phyloP scores from a whole-genome alignment of 2,113 vertebrate species.

The Chamaetylas fuelleborni region DNA sequence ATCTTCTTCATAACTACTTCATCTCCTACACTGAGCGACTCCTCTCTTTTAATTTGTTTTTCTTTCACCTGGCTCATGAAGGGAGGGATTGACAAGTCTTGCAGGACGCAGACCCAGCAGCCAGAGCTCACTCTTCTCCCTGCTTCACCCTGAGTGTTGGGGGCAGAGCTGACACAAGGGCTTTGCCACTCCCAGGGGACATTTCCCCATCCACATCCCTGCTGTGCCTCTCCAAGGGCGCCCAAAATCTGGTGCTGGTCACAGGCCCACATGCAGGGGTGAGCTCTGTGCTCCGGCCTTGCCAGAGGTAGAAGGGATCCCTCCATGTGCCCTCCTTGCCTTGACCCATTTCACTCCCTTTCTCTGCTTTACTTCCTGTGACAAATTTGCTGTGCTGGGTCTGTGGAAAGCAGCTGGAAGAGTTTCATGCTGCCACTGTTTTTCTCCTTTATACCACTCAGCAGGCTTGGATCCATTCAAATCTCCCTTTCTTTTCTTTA shows the following conservation, averaged over 20 bases:
- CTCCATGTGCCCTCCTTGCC: background rate
- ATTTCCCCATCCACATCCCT: background rate
- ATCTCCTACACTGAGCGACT: background rate
- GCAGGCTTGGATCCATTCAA: background rate
- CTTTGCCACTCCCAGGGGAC: background rate
- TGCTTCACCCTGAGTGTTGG: fast-evolving
- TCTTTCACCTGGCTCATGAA: background rate
- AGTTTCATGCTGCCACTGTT: background rate
- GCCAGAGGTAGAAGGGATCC: background rate
- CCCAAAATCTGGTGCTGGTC: fast-evolving
- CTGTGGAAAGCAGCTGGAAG: slow-evolving; percentile 12
- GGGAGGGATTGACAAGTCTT: background rate
- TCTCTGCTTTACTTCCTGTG: background rate
- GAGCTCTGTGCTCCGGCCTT: background rate
- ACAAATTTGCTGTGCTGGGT: background rate
- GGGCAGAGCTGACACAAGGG: background rate
- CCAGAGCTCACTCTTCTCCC: background rate
- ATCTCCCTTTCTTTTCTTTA: background rate
- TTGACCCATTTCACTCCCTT: background rate
- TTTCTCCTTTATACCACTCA: background rate
- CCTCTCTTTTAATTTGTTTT: background rate
- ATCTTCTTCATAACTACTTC: background rate
- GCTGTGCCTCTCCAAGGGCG: background rate
- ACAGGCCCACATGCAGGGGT: fast-evolving
- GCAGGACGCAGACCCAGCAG: background rate